phyloP scores from a whole-genome alignment of 2,888 invertebrate species.

The Chloromyia formosa region DNA sequence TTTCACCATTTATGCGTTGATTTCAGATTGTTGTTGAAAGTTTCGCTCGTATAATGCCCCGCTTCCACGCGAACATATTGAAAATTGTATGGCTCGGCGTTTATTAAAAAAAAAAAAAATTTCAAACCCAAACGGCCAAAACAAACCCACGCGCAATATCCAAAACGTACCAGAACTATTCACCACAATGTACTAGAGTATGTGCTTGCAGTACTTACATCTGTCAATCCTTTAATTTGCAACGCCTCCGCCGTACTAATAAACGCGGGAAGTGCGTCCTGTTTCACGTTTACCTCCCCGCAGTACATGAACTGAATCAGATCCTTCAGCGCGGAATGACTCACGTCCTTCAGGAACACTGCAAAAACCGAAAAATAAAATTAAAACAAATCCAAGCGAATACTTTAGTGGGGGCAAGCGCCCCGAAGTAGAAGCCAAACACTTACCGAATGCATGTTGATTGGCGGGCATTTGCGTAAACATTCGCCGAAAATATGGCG shows the following conservation, averaged over 20 bases:
- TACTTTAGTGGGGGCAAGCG: too few species aligned
- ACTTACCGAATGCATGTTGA: conserved; percentile 73
- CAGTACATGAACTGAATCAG: conserved; percentile 78
- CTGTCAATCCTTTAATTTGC: conserved; percentile 76
- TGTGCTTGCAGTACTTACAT: conserved; percentile 66
- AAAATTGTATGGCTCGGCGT: too few species aligned
- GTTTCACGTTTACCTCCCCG: conserved; percentile 77
- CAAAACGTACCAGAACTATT: conserved; percentile 20
- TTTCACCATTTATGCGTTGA: too few species aligned
- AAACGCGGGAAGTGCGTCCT: conserved; percentile 76
- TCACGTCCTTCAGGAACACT: conserved; percentile 77
- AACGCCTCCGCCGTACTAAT: conserved; percentile 77
- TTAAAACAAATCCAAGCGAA: conserved; percentile 19
- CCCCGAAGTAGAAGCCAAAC: neutral
- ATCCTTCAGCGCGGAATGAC: conserved; percentile 74
- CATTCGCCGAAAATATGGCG: conserved; percentile 78
- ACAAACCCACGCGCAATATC: neutral
- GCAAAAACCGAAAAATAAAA: conserved; percentile 54
- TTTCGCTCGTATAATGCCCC: too few species aligned
- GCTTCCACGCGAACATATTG: too few species aligned
- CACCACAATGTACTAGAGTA: conserved; percentile 6
- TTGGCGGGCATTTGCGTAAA: conserved; percentile 74
- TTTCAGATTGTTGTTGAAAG: too few species aligned
- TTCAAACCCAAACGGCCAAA: neutral
- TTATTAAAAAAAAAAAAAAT: too few species aligned